A percentile compares a stretch with the other conserved stretches of the same genome.
phyloP scores from a whole-genome alignment of 2,888 invertebrate genomes.

The Oligia latruncula region DNA sequence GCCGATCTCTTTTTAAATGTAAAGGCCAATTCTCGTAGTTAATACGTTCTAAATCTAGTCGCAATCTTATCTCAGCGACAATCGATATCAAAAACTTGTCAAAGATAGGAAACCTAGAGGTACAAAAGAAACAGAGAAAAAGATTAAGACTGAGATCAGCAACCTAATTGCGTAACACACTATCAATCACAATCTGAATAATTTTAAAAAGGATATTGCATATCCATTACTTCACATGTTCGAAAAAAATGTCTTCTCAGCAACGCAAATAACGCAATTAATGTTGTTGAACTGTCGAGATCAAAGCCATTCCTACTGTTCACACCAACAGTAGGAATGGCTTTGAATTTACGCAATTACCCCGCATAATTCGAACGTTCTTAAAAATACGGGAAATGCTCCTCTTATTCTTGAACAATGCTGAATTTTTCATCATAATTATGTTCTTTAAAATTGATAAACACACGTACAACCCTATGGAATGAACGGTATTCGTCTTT shows the following conservation, averaged over 20 bases:
- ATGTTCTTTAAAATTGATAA: neutral
- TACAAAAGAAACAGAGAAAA: neutral
- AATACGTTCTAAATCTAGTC: neutral
- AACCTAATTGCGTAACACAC: neutral
- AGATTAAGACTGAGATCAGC: neutral
- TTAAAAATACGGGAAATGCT: neutral
- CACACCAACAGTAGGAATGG: neutral
- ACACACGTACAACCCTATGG: constrained; percentile 39
- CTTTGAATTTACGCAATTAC: neutral
- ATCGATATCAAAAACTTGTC: neutral
- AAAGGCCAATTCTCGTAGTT: neutral
- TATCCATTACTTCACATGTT: neutral
- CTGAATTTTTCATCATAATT: neutral
- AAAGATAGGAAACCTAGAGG: neutral
- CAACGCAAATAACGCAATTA: neutral
- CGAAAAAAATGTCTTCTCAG: neutral
- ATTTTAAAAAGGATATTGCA: neutral
- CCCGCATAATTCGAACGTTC: neutral
- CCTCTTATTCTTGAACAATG: neutral
- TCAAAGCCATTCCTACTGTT: neutral
- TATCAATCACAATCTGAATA: neutral
- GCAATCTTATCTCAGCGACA: neutral
- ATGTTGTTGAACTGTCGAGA: neutral
- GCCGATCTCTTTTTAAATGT: neutral
- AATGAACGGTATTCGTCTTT: constrained; percentile 25